Base-by-base conservation (phyloP, 2,797 vertebrate genomes). In the Rhynchonycteris naso region DNA sequence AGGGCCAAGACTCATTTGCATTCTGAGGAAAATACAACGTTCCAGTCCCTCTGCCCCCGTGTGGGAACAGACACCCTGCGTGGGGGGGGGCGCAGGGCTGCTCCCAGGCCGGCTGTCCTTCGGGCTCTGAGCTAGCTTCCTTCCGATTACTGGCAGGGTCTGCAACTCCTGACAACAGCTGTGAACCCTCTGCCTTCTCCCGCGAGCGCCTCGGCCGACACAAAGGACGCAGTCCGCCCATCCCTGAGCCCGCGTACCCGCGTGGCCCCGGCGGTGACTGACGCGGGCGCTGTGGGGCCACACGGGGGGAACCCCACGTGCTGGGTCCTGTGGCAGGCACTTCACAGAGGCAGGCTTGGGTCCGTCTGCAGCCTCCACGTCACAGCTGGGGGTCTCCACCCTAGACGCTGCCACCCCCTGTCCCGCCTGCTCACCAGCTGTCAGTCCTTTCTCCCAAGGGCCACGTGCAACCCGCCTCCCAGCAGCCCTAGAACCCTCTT, bases 141-240 rank as follows among this genome's bases (percentile, higher is more conserved):
- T 52, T 14, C 82, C n/a, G 0, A n/a, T 13, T 28, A 16, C 65
- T n/a, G 84, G 79, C 80, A 50, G 38, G 16, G 11, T 30, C 84
- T 33, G 56, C 69, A 14, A 30, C 4, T 65, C 66, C 66, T 0
- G 1, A 47, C 35, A 22, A 16, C 61, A 56, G 90, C 76, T 35
- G 68, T 0, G 24, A 59, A 11, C 5, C 3, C 50, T 58, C 15
- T 0, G 5, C n/a, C 56, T 16, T 24, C 50, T 43, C 61, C 71
- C 0, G 0, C 0, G n/a, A n/a, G 14, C 66, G 72, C n/a, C 3
- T 0, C 0, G 9, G 19, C 66, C 58, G 19, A 30, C 6, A 4
- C 7, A 0, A 4, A 22, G 58, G 16, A 47, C 13, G 66, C 28
- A 3, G 18, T 5, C 21, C 30, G 15, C 28, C 4, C 4, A 26